Evolutionary conservation across 2,113 vertebrate genomes (phyloP).

Genomic region (Steatornis caripensis): DNA sequence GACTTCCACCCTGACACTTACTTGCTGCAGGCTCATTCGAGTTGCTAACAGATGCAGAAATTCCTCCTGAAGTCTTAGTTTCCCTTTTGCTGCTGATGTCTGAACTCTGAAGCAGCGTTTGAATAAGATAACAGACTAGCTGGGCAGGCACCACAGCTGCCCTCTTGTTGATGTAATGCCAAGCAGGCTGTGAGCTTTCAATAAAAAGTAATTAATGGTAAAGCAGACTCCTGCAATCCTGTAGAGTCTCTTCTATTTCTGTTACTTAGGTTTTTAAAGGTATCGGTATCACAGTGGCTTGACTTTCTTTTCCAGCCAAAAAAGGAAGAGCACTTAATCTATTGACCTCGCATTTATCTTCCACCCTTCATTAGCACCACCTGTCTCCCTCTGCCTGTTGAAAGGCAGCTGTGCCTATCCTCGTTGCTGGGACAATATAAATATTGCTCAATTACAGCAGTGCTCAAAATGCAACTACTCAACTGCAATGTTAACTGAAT

Average conservation of each 20-base stretch:
- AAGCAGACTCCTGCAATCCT: slow-evolving; percentile 14
- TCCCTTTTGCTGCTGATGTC: background rate
- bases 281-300: background rate
- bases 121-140: background rate
- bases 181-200: background rate
- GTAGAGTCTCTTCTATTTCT: slow-evolving; percentile 27
- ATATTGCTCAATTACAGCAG: slow-evolving; percentile 35
- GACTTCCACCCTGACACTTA: background rate
- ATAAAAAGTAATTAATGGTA: slow-evolving; percentile 10
- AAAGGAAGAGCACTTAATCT: background rate
- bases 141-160: background rate
- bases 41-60: background rate
- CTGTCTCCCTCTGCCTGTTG: background rate
- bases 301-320: slow-evolving; percentile 2
- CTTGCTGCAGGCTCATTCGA: background rate
- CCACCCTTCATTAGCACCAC: slow-evolving; percentile 5
- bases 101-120: background rate
- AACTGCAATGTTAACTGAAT: slow-evolving; percentile 43
- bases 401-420: background rate
- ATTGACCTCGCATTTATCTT: background rate
- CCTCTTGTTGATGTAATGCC: background rate
- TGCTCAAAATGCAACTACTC: slow-evolving; percentile 36
- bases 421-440: slow-evolving; percentile 8
- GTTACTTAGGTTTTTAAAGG: slow-evolving; percentile 10
- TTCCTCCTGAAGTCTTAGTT: background rate